A percentile compares a stretch with the other conserved stretches of the same genome.
Evolutionary conservation across 2,797 vertebrate species (phyloP).

Genomic region (Champsocephalus gunnari): DNA sequence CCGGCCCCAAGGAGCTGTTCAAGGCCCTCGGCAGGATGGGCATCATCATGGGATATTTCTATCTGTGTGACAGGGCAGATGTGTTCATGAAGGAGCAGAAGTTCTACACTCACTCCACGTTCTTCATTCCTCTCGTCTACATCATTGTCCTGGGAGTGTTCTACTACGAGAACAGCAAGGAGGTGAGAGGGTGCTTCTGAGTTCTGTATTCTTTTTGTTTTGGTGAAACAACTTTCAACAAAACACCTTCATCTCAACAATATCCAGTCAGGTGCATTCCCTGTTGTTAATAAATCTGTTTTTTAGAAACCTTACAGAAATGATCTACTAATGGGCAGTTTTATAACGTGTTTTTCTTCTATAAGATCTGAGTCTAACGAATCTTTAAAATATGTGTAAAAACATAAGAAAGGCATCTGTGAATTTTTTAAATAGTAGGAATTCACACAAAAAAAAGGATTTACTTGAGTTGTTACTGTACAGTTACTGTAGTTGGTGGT

Average conservation of each 20-base stretch:
- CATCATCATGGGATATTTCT: slow-evolving; percentile 98
- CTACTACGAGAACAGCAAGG: slow-evolving; percentile 96
- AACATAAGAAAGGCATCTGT: not conserved
- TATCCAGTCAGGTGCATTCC: too few species aligned
- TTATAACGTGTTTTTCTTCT: not conserved
- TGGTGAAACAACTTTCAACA: too few species aligned
- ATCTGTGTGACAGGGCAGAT: slow-evolving; percentile 96
- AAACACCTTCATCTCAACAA: too few species aligned
- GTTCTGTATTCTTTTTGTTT: too few species aligned
- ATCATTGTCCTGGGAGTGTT: slow-evolving; percentile 95
- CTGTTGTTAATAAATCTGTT: too few species aligned
- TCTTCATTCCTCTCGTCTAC: slow-evolving; percentile 97
- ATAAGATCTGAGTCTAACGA: not conserved
- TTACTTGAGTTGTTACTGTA: too few species aligned
- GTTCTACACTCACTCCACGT: slow-evolving; percentile 96
- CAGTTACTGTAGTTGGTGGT: not conserved
- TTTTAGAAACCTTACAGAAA: too few species aligned
- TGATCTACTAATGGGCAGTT: too few species aligned
- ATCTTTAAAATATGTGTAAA: not conserved
- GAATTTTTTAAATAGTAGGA: not conserved
- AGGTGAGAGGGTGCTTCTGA: slow-evolving; percentile 82
- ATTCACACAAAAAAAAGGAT: not conserved
- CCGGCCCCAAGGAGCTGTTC: slow-evolving; percentile 87
- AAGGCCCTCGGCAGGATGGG: slow-evolving; percentile 93
- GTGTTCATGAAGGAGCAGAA: slow-evolving; percentile 99